A percentile compares a stretch with the other conserved stretches of the same genome.
These are phyloP conservation scores for Coelopa pilipes DNA, from an alignment of 2,888 invertebrate genomes.

Conservation along the genomic window DNA sequence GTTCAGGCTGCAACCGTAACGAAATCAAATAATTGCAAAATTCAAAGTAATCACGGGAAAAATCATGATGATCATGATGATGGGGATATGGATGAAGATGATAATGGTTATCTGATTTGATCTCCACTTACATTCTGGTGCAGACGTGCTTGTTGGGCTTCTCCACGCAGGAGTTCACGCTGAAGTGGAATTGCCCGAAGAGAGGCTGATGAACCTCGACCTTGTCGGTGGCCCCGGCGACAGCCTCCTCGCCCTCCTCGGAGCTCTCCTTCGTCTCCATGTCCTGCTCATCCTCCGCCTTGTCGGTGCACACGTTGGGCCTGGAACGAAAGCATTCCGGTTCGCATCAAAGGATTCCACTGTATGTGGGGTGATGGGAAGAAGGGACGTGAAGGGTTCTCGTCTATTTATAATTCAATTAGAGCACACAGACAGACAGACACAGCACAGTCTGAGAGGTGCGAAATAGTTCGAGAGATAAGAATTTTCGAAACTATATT, in stretches of 20 bases:
- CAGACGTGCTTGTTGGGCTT: conserved; percentile 65
- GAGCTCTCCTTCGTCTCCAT: conserved; percentile 47
- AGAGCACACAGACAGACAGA: no score
- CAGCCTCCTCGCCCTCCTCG: conserved; percentile 46
- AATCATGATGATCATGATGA: background rate
- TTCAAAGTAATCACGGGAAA: background rate
- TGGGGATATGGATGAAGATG: background rate
- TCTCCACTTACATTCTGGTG: conserved; percentile 63
- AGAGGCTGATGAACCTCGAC: conserved; percentile 50
- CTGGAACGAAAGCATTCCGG: conserved; percentile 56
- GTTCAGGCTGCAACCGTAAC: conserved; percentile 66
- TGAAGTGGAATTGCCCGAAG: conserved; percentile 63
- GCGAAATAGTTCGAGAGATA: no score
- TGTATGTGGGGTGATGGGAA: no score
- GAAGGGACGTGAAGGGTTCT: no score
- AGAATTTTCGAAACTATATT: no score
- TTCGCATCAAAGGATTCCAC: no score
- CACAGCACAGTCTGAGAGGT: no score
- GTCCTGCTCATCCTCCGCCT: conserved; percentile 66
- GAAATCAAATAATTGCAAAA: conserved; percentile 18
- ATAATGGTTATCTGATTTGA: background rate
- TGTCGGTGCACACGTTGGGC: conserved; percentile 74
- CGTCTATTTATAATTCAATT: no score
- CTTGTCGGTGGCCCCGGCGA: conserved; percentile 49
- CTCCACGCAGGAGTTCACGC: conserved; percentile 66